A percentile compares a stretch with the other conserved stretches of the same genome.
These are phyloP conservation scores for Agriotes lineatus DNA, from an alignment of 2,888 invertebrate species.

Conservation along the genomic window DNA sequence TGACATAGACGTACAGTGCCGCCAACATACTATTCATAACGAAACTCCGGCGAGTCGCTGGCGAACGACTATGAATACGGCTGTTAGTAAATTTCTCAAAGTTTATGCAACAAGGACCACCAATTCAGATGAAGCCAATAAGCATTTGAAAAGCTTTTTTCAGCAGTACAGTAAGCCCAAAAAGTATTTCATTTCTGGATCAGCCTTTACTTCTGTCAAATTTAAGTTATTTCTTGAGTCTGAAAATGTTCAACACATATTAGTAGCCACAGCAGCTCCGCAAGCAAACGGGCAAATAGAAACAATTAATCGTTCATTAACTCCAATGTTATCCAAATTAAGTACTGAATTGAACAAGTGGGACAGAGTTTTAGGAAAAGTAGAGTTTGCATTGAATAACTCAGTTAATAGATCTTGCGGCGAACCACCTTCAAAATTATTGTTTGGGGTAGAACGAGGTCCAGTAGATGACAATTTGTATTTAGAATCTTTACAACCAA, in stretches of 20 bases:
- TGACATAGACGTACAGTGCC: too few species aligned
- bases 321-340: neutral
- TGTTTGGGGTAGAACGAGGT: neutral
- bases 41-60: too few species aligned
- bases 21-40: too few species aligned
- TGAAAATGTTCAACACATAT: neutral
- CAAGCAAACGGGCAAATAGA: conserved; percentile 7
- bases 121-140: conserved; percentile 46
- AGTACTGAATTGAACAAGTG: neutral
- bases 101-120: conserved; percentile 49
- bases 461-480: neutral
- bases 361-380: neutral
- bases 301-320: conserved; percentile 1
- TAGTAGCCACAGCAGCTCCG: neutral
- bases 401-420: neutral
- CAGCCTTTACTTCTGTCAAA: too few species aligned
- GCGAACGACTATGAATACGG: too few species aligned
- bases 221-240: too few species aligned
- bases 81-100: conserved; percentile 55
- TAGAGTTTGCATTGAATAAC: neutral
- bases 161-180: too few species aligned
- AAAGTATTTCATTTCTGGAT: too few species aligned
- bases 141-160: conserved; percentile 47
- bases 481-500: neutral
- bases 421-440: neutral